phyloP scores from a whole-genome alignment of 2,113 vertebrate genomes.

The Chrysemys picta region DNA sequence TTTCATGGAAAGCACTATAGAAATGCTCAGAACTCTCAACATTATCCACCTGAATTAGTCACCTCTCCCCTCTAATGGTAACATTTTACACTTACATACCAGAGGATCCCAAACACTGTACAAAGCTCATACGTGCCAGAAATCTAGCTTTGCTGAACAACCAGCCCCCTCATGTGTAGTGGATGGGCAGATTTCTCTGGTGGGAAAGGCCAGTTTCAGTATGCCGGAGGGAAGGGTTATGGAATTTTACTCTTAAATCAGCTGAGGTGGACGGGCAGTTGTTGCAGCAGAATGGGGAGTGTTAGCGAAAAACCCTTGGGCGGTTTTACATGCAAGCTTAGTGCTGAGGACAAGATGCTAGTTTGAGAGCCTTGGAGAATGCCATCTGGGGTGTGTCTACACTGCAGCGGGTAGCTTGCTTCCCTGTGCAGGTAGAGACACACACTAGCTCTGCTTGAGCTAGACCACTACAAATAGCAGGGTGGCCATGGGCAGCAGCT shows the following conservation, averaged over 20 bases:
- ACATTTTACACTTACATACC: not conserved
- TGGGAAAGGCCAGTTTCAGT: too few species aligned
- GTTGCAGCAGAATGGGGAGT: not conserved
- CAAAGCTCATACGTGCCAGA: not conserved
- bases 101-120: not conserved
- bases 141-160: not conserved
- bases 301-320: not conserved
- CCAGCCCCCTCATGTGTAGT: not conserved
- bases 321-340: accelerated
- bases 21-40: not conserved
- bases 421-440: too few species aligned
- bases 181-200: not conserved
- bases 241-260: not conserved
- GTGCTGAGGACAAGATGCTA: too few species aligned
- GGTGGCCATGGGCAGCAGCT: too few species aligned
- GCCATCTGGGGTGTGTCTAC: too few species aligned
- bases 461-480: too few species aligned
- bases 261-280: not conserved
- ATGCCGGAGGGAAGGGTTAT: too few species aligned
- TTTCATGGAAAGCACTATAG: too few species aligned
- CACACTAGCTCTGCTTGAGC: too few species aligned
- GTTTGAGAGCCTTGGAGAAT: too few species aligned
- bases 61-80: not conserved
- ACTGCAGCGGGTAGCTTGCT: too few species aligned
- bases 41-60: not conserved